These are phyloP conservation scores for Tiliqua scincoides DNA, from an alignment of 2,113 vertebrate species.

Conservation along the genomic window DNA sequence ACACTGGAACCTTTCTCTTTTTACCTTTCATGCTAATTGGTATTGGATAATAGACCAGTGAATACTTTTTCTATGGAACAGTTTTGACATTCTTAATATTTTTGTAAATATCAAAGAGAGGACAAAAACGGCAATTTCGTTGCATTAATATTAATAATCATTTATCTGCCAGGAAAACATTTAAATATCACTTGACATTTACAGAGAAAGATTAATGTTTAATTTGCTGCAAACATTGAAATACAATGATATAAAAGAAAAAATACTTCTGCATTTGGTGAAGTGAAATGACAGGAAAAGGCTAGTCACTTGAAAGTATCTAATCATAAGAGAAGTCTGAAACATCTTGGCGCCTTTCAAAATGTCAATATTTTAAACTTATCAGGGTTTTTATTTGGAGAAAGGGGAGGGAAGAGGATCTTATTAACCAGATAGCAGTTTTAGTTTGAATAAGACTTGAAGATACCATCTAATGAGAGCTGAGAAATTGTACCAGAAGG, in stretches of 20 bases:
- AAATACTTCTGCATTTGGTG: constrained; percentile 58
- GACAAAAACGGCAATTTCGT: constrained; percentile 70
- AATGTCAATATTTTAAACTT: constrained; percentile 72
- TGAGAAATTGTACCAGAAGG: constrained; percentile 5
- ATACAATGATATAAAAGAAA: constrained; percentile 72
- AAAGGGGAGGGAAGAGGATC: constrained; percentile 31
- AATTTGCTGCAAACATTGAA: constrained; percentile 73
- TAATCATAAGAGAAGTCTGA: constrained; percentile 63
- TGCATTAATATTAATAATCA: constrained; percentile 77
- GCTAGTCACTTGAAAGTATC: constrained; percentile 57
- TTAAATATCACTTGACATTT: constrained; percentile 79
- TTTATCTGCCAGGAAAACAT: constrained; percentile 76
- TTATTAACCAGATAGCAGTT: constrained; percentile 44
- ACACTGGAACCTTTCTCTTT: constrained; percentile 77
- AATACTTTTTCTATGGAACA: constrained; percentile 65
- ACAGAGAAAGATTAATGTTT: constrained; percentile 75
- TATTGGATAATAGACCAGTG: constrained; percentile 65
- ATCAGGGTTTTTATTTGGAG: constrained; percentile 45
- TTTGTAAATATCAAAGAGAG: constrained; percentile 76
- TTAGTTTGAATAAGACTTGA: constrained; percentile 53
- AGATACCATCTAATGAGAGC: constrained; percentile 39
- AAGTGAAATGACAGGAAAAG: constrained; percentile 64
- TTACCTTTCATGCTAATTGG: constrained; percentile 72
- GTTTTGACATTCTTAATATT: constrained; percentile 71
- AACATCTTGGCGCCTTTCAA: constrained; percentile 57